Evolutionary conservation across 2,888 invertebrate species (phyloP).

Genomic region (Lochmaea capreae): DNA sequence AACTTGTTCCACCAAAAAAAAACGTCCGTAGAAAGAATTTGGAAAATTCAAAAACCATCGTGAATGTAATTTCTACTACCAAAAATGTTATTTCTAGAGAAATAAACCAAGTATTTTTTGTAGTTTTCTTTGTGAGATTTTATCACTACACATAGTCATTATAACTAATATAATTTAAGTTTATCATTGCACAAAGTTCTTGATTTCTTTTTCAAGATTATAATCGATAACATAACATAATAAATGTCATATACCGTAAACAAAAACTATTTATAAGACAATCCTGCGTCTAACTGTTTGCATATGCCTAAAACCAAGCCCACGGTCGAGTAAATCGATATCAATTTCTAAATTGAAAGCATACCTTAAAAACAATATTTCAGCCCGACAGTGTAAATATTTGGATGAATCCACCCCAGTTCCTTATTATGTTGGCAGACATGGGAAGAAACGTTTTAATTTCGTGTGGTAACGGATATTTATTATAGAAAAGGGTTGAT

Average conservation of each 20-base stretch:
- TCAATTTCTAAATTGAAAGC: conserved; percentile 61
- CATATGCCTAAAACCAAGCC: conserved; percentile 50
- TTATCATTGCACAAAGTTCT: too few species aligned
- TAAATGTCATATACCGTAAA: not conserved
- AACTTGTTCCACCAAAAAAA: too few species aligned
- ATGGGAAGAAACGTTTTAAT: conserved; percentile 45
- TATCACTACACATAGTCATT: too few species aligned
- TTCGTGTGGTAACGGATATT: conserved; percentile 37
- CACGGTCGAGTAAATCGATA: conserved; percentile 55
- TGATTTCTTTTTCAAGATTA: too few species aligned
- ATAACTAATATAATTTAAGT: too few species aligned
- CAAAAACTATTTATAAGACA: not conserved
- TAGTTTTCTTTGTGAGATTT: too few species aligned
- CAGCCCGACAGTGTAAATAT: conserved; percentile 59
- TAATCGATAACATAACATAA: not conserved
- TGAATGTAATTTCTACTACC: too few species aligned
- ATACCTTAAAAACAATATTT: conserved; percentile 61
- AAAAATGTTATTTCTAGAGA: too few species aligned
- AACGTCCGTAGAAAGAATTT: too few species aligned
- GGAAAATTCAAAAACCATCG: too few species aligned
- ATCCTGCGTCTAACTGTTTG: conserved; percentile 21
- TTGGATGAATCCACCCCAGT: conserved; percentile 57
- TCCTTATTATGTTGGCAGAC: conserved; percentile 51
- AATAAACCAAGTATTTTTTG: too few species aligned
- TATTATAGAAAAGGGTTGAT: conserved; percentile 29